Evolutionary conservation across 1,140 invertebrate genomes (phyloP), one percentile per base, ranked within the genome.

Genomic region (Leptopilina clavipes): DNA sequence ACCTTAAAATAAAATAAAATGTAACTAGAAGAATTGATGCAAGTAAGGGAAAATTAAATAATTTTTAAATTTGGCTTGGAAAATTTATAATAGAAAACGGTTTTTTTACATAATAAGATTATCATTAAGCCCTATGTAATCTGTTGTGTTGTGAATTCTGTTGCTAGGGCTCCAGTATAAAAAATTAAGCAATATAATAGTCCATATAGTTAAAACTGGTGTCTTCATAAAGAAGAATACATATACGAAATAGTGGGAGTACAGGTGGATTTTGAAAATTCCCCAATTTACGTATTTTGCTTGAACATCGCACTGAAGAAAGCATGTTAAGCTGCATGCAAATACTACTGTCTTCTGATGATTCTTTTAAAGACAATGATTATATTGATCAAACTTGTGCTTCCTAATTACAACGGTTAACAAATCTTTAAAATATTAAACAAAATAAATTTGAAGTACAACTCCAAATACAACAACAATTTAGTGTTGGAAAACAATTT

Each of bases 111-210:
- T n/a, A n/a, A n/a, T n/a, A n/a, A n/a, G n/a, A 14, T 14, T 45
- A 25, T 7, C 25, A 5, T n/a, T 22, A 22, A 22, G 7, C 1
- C 48, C 70, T 3, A 74, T 11, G 17, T 12, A 56, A 7, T 71
- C 18, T n/a, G 10, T n/a, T 19, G 31, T 73, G 0, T 59, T 10
- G 72, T 74, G 1, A 71, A 76, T 14, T 73, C 75, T 0, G 54
- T 70, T 25, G 75, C 75, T n/a, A 48, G 75, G 17, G 43, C 75
- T 7, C 75, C 71, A 0, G 72, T 76, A 54, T 71, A 76, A 37
- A 71, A 71, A 1, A 3, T 73, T 0, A 9, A 65, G 6, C 71
- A 72, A 40, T 73, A 44, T n/a, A 73, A 71, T 22, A 65, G 76
- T 14, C 3, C n/a, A 8, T 73, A 31, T 73, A 71, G 56, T 0